Base-by-base conservation (phyloP, 2,113 vertebrate species). In the Capreolus pygargus region DNA sequence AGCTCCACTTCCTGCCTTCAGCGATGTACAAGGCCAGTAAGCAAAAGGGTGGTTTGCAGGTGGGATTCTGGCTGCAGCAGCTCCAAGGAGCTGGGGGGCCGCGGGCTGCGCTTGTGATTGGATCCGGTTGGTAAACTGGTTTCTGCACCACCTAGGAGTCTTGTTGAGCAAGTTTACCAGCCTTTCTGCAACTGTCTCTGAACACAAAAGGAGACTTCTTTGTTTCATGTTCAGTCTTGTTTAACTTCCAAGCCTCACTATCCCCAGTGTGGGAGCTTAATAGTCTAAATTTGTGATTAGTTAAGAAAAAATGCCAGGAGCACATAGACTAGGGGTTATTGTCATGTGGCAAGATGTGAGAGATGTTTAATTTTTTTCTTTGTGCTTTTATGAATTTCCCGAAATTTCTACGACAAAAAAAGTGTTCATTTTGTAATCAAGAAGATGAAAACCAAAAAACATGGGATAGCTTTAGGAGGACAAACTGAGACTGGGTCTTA, bases 161-260 rank as follows among this genome's bases (percentile, higher is more conserved):
- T 91, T 28, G 92, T 9, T 1, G 36, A 96, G 54, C 98, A 55
- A 81, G 97, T 98, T 92, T 86, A 50, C 33, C 97, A 52, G 45
- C 94, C 30, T 97, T 94, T 86, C 92, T 96, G 81, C 82, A 39
- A 8, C 79, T n/a, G 82, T 55, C 43, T 93, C 83, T 36, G 50
- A 78, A n/a, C 70, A 39, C 0, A 54, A 90, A 45, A 60, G 30
- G 67, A 92, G 55, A 43, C 33, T 11, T 58, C 87, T 85, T 95
- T 94, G 25, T 86, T 96, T 97, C 96, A 60, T 89, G 98, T 97
- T 95, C 52, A 47, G 15, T 94, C 98, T 91, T 97, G 96, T 93
- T 36, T 33, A 7, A 19, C 45, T 92, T 89, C 23, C 13, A 61
- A 23, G 76, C 13, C 54, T 25, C 9, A 7, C 7, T 52, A 54